A percentile compares a stretch with the other conserved stretches of the same genome.
Evolutionary conservation across 35 echinoderm and acorn worm species (phyloP).

Genomic region (Stichopus chloronotus): DNA sequence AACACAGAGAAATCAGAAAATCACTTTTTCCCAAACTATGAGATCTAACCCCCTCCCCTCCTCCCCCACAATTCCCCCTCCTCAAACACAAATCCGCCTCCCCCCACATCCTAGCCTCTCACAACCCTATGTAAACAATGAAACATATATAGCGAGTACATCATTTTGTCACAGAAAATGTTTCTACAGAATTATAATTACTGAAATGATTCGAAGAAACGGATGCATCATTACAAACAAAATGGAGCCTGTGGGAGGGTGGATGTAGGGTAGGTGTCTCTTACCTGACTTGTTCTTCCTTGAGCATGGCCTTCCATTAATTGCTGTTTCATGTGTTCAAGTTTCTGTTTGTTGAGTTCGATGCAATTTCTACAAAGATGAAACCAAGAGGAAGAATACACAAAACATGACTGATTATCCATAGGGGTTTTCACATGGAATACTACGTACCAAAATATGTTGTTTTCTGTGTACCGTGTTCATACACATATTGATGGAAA

Average conservation of each 20-base stretch:
- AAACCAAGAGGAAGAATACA: background rate
- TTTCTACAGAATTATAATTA: too few species aligned
- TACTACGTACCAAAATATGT: too few species aligned
- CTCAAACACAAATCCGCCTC: background rate
- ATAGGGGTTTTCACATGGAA: too few species aligned
- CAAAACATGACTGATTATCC: too few species aligned
- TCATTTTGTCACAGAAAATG: too few species aligned
- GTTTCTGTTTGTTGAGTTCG: conserved; percentile 4
- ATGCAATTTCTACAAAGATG: background rate
- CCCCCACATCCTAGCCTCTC: too few species aligned
- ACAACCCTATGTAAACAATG: too few species aligned
- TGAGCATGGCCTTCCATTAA: background rate
- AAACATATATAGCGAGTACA: too few species aligned
- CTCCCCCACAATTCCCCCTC: background rate
- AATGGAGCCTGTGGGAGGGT: background rate
- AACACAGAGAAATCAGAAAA: too few species aligned
- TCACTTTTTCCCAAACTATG: too few species aligned
- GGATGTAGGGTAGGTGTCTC: background rate
- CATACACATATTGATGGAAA: too few species aligned
- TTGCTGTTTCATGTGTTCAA: conserved; percentile 14
- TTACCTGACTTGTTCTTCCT: conserved; percentile 1
- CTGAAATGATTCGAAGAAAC: background rate
- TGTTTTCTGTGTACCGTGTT: too few species aligned
- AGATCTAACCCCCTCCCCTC: background rate
- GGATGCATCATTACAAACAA: background rate